Conservation (phyloP, 2,888 invertebrate species). For the Periphyllus acericola region DNA sequence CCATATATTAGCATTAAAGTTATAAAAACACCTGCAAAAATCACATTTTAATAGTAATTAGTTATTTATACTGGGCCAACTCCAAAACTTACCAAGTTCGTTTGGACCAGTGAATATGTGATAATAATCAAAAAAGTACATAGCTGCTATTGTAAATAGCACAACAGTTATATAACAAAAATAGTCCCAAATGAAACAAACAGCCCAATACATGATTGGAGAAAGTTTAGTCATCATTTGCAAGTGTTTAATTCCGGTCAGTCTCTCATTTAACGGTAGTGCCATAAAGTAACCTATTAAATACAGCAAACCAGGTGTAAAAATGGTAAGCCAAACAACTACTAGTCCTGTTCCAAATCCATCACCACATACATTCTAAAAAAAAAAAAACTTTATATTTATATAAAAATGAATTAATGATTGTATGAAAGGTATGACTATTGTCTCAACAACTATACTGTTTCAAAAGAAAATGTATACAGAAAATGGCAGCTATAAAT, state of each 20-base stretch:
- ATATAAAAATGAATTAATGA: background rate
- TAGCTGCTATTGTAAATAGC: background rate
- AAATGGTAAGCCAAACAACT: constrained; percentile 37
- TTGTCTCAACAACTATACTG: too few species aligned
- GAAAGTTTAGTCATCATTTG: constrained; percentile 77
- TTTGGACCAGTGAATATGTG: constrained; percentile 25
- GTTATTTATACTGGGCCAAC: background rate
- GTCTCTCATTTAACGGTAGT: constrained; percentile 75
- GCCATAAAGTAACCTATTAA: constrained; percentile 71
- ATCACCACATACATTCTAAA: constrained; percentile 3
- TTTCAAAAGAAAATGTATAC: too few species aligned
- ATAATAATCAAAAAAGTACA: constrained; percentile 28
- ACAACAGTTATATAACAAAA: constrained; percentile 65
- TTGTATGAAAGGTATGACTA: too few species aligned
- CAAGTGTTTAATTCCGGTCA: constrained; percentile 74
- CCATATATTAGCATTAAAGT: constrained; percentile 67
- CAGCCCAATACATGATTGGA: constrained; percentile 73
- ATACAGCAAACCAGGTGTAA: constrained; percentile 66
- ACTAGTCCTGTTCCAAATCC: background rate
- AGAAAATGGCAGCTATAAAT: background rate
- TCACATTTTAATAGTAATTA: background rate
- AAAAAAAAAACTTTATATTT: background rate
- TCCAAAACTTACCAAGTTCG: constrained; percentile 35
- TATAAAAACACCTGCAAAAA: constrained; percentile 31
- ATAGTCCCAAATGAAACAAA: constrained; percentile 73